Conservation (phyloP, 1,140 invertebrate genomes). For the Contarinia nasturtii region DNA sequence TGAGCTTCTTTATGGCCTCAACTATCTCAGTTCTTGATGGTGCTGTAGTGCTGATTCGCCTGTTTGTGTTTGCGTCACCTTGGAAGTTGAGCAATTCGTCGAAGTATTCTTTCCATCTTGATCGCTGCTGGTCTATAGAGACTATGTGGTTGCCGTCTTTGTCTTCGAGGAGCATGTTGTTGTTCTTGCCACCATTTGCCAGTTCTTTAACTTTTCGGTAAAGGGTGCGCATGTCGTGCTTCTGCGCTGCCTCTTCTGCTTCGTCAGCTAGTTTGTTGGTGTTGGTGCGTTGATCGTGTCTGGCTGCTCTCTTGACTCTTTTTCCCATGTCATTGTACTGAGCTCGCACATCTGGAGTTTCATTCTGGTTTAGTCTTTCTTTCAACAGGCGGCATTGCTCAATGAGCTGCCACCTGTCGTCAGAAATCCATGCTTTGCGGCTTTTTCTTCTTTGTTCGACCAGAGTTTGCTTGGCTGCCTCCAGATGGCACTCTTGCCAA, state of each 20-base stretch:
- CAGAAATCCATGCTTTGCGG: background rate
- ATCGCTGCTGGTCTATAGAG: background rate
- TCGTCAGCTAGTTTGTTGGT: too few relatives aligned
- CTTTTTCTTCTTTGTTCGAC: background rate
- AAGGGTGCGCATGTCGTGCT: background rate
- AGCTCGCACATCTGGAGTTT: background rate
- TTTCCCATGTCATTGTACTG: background rate
- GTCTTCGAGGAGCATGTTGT: background rate
- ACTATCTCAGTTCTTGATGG: slow-evolving; percentile 6
- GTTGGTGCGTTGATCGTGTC: too few relatives aligned
- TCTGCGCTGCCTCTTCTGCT: too few relatives aligned
- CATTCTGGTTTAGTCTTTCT: background rate
- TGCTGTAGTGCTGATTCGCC: background rate
- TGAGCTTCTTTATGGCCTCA: slow-evolving; percentile 11
- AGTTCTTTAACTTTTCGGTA: background rate
- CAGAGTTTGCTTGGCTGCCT: too few relatives aligned
- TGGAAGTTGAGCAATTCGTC: background rate
- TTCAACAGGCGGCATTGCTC: background rate
- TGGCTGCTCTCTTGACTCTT: too few relatives aligned
- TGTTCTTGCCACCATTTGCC: background rate
- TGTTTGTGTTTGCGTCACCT: background rate
- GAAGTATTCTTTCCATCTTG: background rate
- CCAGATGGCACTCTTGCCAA: too few relatives aligned
- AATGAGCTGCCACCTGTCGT: background rate
- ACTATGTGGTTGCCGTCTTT: background rate